phyloP scores from a whole-genome alignment of 2,113 vertebrate genomes.

The Archilochus colubris region DNA sequence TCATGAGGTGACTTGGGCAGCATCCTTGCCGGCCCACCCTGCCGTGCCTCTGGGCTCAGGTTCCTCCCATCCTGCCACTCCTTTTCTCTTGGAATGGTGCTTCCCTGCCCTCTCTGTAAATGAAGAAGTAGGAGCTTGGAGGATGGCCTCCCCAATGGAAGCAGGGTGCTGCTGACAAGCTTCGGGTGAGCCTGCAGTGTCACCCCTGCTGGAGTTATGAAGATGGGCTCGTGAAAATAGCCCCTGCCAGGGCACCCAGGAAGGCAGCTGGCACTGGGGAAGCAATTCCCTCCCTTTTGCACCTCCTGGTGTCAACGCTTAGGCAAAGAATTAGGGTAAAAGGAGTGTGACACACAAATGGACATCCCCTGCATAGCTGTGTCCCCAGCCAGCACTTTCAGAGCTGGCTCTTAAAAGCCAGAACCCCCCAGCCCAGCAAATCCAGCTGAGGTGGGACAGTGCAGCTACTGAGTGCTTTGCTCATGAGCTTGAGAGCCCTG shows the following conservation, averaged over 20 bases:
- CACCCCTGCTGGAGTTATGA: fast-evolving
- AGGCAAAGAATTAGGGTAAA: background rate
- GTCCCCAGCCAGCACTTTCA: fast-evolving
- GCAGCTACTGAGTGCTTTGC: background rate
- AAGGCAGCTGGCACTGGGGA: fast-evolving
- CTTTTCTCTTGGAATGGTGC: background rate
- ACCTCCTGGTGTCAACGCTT: background rate
- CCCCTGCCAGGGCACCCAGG: fast-evolving
- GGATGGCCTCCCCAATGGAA: background rate
- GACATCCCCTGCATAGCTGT: background rate
- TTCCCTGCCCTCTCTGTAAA: background rate
- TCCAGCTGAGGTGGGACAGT: background rate
- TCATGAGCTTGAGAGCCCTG: background rate
- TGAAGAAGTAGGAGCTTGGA: background rate
- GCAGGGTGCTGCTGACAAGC: fast-evolving
- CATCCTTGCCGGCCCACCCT: background rate
- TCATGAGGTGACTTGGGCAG: fast-evolving
- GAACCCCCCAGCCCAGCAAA: background rate
- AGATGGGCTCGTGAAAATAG: fast-evolving
- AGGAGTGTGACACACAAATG: background rate
- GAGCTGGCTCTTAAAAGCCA: background rate
- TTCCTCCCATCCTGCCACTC: background rate
- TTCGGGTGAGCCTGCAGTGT: fast-evolving
- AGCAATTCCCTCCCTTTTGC: fast-evolving
- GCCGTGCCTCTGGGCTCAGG: background rate